Percentiles rank a stretch among this genome's conserved stretches.
These are phyloP conservation scores for Maniola jurtina DNA, from an alignment of 1,140 invertebrate genomes.

Conservation along the genomic window DNA sequence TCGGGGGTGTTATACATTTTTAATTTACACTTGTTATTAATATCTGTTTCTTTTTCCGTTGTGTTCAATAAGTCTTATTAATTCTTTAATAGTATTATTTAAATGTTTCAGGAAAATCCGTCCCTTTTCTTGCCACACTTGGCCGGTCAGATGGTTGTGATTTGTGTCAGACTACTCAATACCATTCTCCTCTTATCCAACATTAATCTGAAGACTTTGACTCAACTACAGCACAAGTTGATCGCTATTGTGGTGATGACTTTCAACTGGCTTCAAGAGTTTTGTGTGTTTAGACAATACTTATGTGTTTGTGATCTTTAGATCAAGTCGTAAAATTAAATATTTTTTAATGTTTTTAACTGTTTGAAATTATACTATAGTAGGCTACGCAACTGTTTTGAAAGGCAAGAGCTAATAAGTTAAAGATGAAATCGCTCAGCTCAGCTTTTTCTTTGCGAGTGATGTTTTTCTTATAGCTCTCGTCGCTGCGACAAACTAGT, in stretches of 20 bases:
- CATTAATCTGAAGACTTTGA: conserved; percentile 37
- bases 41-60: too few relatives aligned
- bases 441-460: too few relatives aligned
- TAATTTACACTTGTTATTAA: too few relatives aligned
- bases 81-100: neutral
- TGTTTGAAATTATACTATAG: too few relatives aligned
- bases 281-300: conserved; percentile 56
- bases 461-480: too few relatives aligned
- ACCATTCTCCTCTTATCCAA: conserved; percentile 36
- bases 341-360: neutral
- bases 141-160: conserved; percentile 42
- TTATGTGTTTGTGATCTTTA: conserved; percentile 60
- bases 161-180: conserved; percentile 43
- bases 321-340: neutral
- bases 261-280: conserved; percentile 64
- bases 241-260: conserved; percentile 44
- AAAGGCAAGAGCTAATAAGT: too few relatives aligned
- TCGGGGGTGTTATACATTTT: too few relatives aligned
- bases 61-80: too few relatives aligned
- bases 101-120: conserved; percentile 57
- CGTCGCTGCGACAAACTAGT: too few relatives aligned
- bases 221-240: conserved; percentile 39
- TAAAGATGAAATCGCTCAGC: too few relatives aligned
- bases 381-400: too few relatives aligned
- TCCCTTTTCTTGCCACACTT: conserved; percentile 56